Percentiles rank a stretch among this genome's conserved stretches.
Evolutionary conservation across 2,113 vertebrate genomes (phyloP).

Genomic region (Hippopotamus amphibius): DNA sequence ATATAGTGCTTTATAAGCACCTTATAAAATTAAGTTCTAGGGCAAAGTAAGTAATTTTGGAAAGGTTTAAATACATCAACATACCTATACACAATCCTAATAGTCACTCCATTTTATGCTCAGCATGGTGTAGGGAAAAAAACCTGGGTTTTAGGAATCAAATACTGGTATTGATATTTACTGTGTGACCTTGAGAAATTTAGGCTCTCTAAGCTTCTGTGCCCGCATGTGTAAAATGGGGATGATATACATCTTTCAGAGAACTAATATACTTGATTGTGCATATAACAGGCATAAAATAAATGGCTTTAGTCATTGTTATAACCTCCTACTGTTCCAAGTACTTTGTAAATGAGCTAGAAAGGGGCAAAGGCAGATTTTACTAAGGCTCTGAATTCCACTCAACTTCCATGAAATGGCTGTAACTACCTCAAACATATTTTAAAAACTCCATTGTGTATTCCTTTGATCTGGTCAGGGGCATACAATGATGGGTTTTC

Average conservation of each 20-base stretch:
- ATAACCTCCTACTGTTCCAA: background rate
- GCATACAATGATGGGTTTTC: background rate
- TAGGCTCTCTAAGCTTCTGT: constrained; percentile 14
- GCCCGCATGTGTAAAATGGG: constrained; percentile 60
- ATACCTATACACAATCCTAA: constrained; percentile 29
- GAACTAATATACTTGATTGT: constrained; percentile 45
- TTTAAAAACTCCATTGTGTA: constrained; percentile 38
- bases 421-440: constrained; percentile 14
- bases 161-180: constrained; percentile 31
- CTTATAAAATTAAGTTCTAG: constrained; percentile 67
- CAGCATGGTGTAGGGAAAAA: constrained; percentile 23
- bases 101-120: constrained; percentile 41
- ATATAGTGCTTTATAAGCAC: constrained; percentile 53
- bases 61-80: constrained; percentile 56
- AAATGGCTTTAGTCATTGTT: constrained; percentile 35
- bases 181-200: constrained; percentile 3
- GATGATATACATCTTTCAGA: constrained; percentile 26
- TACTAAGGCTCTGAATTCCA: constrained; percentile 22
- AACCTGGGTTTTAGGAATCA: constrained; percentile 36
- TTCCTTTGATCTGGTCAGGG: constrained; percentile 29
- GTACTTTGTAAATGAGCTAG: background rate
- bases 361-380: constrained; percentile 31
- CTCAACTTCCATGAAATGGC: constrained; percentile 9
- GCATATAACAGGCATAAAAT: background rate
- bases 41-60: constrained; percentile 64